Conservation (phyloP, 35 echinoderm and acorn worm genomes). For the Lytechinus pictus region DNA sequence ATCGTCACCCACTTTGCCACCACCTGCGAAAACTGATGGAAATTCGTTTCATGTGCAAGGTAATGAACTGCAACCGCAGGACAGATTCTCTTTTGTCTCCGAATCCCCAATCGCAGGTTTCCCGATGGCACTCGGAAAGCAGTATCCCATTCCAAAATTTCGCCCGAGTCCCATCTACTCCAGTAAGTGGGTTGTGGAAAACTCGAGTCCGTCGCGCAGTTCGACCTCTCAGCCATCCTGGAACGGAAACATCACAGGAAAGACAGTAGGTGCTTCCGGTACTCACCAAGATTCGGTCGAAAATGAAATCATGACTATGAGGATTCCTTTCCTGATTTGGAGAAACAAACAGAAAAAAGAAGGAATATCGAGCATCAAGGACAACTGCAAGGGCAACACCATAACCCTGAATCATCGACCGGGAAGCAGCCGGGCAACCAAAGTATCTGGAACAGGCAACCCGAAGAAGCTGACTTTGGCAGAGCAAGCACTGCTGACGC, state of each 20-base stretch:
- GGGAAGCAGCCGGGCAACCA: background rate
- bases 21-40: background rate
- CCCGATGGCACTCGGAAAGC: background rate
- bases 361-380: background rate
- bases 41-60: background rate
- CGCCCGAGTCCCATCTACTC: slow-evolving; percentile 49
- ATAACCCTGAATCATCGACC: background rate
- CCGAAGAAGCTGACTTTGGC: background rate
- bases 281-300: slow-evolving; percentile 8
- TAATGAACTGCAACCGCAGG: slow-evolving; percentile 8
- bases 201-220: slow-evolving; percentile 20
- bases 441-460: background rate
- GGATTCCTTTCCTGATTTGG: slow-evolving; percentile 53
- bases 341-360: slow-evolving; percentile 53
- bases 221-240: background rate
- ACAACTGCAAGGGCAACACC: background rate
- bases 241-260: background rate
- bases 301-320: slow-evolving; percentile 30
- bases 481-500: background rate
- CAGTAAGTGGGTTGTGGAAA: slow-evolving; percentile 48
- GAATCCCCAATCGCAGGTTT: slow-evolving; percentile 31
- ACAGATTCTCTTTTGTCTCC: background rate
- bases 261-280: background rate
- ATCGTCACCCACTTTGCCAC: background rate
- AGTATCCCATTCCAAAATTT: background rate